Percentiles rank a stretch among this genome's conserved stretches.
Evolutionary conservation across 2,113 vertebrate genomes (phyloP).

Genomic region (Chaetura pelagica): DNA sequence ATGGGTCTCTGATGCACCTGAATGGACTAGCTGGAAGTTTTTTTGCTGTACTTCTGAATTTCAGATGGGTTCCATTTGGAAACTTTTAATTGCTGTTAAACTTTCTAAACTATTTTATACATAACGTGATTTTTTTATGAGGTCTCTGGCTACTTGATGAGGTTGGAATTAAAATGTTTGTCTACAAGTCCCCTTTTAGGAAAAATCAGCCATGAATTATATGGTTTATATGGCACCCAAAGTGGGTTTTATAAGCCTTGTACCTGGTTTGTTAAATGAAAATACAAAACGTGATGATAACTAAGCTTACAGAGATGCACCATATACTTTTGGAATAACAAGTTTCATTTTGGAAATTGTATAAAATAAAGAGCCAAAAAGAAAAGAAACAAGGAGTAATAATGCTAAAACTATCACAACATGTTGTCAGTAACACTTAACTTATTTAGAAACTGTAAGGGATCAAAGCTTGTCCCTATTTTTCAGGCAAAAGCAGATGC

Average conservation of each 20-base stretch:
- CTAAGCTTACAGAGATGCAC: not conserved
- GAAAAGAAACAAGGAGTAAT: not conserved
- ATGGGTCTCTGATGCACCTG: not conserved
- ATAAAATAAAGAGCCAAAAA: not conserved
- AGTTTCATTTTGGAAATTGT: not conserved
- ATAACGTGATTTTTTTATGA: not conserved
- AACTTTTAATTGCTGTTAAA: not conserved
- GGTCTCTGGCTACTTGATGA: not conserved
- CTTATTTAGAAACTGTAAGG: not conserved
- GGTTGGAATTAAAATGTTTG: not conserved
- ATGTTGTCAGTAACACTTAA: not conserved
- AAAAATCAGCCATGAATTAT: not conserved
- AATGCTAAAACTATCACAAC: not conserved
- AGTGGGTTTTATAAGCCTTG: not conserved
- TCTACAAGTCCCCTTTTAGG: not conserved
- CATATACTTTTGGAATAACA: not conserved
- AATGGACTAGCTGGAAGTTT: not conserved
- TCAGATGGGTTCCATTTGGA: not conserved
- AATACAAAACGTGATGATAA: not conserved
- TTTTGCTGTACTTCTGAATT: not conserved
- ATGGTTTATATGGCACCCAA: not conserved
- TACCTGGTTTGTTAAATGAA: not conserved
- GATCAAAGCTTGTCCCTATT: not conserved
- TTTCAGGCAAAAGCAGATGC: not conserved
- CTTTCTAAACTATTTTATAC: not conserved